Base-by-base conservation (phyloP, 2,888 invertebrate species). In the Diaprepes abbreviatus region DNA sequence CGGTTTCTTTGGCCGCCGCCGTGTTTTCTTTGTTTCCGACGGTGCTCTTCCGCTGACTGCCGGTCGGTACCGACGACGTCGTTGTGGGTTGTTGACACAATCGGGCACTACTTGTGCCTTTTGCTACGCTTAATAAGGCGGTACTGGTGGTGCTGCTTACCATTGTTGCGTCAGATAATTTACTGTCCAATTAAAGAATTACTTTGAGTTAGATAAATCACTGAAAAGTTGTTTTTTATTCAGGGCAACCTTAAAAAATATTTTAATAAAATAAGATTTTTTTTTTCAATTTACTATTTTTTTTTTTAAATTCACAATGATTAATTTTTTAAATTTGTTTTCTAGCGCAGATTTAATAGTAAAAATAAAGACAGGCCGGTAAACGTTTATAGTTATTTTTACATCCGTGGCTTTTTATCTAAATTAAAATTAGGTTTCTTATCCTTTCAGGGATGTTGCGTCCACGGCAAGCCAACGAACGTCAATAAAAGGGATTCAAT, bases 11-110 rank as follows among this genome's bases (percentile, higher is more conserved):
- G 63, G 60, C 65, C 65, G 52, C 28, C 58, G 55, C 59, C 35
- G 17, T 54, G 63, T 71, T 67, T 71, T 67, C 67, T 66, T 71
- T 71, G 66, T 67, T 67, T 66, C 67, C 67, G 60, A 60, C 16
- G 16, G 48, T 31, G 28, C 48, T 60, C 48, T 60, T 60, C 60
- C 60, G 63, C 50, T 36, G 70, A 33, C 50, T 40, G 24, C 57
- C 38, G 66, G 54, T n/a, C 55, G 65, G 45, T 60, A 55, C 70
- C 59, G 66, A 59, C 45, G 70, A 55, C 57, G 60, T 64, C 54
- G 43, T 45, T 35, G 48, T 64, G 67, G 71, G 71, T 71, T 71
- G 67, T 71, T 71, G 71, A 67, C 71, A 64, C 69, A 69, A 58
- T 64, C 64, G 64, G 58, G 54, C 64, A 64, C 64, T 64, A 28